A percentile compares a stretch with the other conserved stretches of the same genome.
phyloP scores from a whole-genome alignment of 1,140 invertebrate genomes.

The Protaetia brevitarsis region DNA sequence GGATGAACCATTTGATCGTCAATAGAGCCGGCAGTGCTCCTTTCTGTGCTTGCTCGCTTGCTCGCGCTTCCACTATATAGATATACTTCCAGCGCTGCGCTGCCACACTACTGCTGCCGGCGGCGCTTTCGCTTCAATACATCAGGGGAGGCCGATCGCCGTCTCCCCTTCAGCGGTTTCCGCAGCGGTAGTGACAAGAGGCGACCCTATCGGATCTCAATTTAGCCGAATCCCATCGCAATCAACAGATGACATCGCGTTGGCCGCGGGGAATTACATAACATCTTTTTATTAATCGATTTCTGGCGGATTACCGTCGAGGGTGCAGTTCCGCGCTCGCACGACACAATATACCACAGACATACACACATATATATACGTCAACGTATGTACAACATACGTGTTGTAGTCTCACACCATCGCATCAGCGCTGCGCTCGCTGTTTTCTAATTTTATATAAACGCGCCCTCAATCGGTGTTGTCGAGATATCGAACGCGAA shows the following conservation, averaged over 20 bases:
- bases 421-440: too few species aligned
- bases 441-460: too few species aligned
- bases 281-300: slow-evolving; percentile 24
- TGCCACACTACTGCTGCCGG: too few species aligned
- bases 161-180: neutral
- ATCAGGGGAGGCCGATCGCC: too few species aligned
- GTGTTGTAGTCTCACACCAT: too few species aligned
- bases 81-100: neutral
- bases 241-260: slow-evolving; percentile 26
- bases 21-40: slow-evolving; percentile 23
- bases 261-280: slow-evolving; percentile 4
- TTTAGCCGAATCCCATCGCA: slow-evolving; percentile 22
- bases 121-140: slow-evolving; percentile 9
- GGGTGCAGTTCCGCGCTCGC: slow-evolving; percentile 1
- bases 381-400: too few species aligned
- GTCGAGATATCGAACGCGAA: too few species aligned
- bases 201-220: slow-evolving; percentile 11
- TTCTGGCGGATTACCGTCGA: neutral
- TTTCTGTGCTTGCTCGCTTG: neutral
- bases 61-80: neutral
- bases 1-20: slow-evolving; percentile 27
- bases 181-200: neutral
- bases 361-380: too few species aligned
- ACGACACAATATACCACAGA: too few species aligned
- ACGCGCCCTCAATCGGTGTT: too few species aligned